Evolutionary conservation across 2,113 vertebrate species (phyloP).

Genomic region (Dipodomys spectabilis): DNA sequence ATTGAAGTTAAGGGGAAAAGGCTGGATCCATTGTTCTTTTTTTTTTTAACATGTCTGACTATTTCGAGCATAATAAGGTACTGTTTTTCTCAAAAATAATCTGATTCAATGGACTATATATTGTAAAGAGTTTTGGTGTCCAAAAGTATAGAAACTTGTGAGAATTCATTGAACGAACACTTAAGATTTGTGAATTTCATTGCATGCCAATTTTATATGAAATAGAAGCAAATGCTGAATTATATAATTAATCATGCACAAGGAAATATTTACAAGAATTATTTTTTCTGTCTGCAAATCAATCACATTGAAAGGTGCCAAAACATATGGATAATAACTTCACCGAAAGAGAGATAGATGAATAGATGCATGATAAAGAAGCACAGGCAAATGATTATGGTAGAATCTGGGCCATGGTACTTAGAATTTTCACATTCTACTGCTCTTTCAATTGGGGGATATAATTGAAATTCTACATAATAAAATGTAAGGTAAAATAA

Average conservation of each 20-base stretch:
- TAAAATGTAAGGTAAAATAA: constrained; percentile 21
- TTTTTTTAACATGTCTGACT: constrained; percentile 28
- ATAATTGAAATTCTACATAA: background rate
- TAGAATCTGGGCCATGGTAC: background rate
- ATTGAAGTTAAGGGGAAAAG: background rate
- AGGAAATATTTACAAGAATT: background rate
- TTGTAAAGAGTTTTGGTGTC: background rate
- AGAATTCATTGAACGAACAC: constrained; percentile 32
- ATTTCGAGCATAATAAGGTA: background rate
- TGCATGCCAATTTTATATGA: background rate
- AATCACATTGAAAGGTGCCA: background rate
- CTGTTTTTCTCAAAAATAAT: constrained; percentile 26
- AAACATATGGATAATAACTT: background rate
- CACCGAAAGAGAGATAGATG: background rate
- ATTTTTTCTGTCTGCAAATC: constrained; percentile 33
- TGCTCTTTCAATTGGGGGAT: background rate
- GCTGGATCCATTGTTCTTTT: background rate
- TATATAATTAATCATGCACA: background rate
- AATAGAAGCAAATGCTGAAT: constrained; percentile 25
- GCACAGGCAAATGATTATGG: background rate
- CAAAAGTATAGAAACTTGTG: background rate
- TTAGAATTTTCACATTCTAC: background rate
- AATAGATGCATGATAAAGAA: background rate
- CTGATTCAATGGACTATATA: background rate
- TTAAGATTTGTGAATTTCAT: constrained; percentile 13